Evolutionary conservation across 2,888 invertebrate genomes (phyloP), one percentile per base, ranked within the genome.

Genomic region (Monochamus alternatus): DNA sequence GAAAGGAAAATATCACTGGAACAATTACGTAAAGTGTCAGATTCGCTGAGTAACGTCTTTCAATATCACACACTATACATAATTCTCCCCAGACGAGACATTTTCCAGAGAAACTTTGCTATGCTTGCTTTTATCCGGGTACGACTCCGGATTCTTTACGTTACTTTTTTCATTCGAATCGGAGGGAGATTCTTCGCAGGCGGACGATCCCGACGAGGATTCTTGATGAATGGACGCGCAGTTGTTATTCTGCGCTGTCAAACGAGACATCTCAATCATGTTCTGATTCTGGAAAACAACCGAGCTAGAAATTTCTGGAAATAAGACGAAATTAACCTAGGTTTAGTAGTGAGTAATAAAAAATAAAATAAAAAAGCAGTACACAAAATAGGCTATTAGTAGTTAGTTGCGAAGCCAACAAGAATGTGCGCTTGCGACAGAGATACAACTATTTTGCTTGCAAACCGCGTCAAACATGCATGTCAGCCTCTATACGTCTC

Each of bases 201-300:
- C 60, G 52, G 73, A 55, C 38, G 62, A 55, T 47, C 55, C 47
- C 4, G 63, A 63, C n/a, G 71, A 71, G 22, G 77, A 75, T 64
- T 77, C 77, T 52, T 77, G 75, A 22, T 74, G 75, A 52, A 58
- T 51, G 84, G 83, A 47, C 83, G 83, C 77, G 85, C 85, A 72
- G 74, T 93, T 94, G 89, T 94, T 94, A 88, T 94, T 94, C 85
- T 93, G 93, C 52, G 90, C 88, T 78, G 90, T 87, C 82, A 94
- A 89, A 88, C 93, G 93, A 66, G 94, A 93, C 91, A 94, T 93
- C 89, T 94, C 93, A 85, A 93, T 93, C 86, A 90, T 89, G 87
- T 90, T 90, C 88, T 90, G 90, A 87, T 89, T 90, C 89, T 89
- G 89, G 88, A 89, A 89, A 89, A 89, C 89, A 88, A 88, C 88